Percentiles rank a stretch among this genome's conserved stretches.
phyloP scores from a whole-genome alignment of 2,888 invertebrate species.

The Lochmaea capreae region DNA sequence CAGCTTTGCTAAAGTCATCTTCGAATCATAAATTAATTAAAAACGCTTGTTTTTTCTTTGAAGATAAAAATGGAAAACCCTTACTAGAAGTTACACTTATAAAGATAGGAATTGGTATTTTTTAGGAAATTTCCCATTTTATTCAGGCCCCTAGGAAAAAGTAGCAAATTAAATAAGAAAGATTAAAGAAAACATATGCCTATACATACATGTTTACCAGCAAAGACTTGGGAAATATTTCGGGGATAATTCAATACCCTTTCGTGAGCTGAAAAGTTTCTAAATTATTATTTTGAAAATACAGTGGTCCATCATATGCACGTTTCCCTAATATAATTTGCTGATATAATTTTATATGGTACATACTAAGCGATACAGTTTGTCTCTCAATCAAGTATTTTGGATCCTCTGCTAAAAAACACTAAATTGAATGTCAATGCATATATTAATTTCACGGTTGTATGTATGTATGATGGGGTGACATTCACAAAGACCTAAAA shows the following conservation, averaged over 20 bases:
- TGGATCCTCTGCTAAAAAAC: too few relatives aligned
- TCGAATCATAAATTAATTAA: conserved; percentile 33
- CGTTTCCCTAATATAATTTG: too few relatives aligned
- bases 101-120: not conserved
- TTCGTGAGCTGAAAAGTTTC: not conserved
- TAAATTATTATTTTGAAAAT: not conserved
- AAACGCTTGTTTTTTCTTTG: conserved; percentile 25
- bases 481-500: too few relatives aligned
- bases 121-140: not conserved
- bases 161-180: not conserved
- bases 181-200: not conserved
- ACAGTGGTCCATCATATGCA: too few relatives aligned
- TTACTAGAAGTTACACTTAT: not conserved
- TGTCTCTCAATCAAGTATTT: too few relatives aligned
- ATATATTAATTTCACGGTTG: too few relatives aligned
- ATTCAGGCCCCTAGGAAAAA: not conserved
- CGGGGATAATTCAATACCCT: not conserved
- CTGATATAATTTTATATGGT: too few relatives aligned
- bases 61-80: conserved; percentile 19
- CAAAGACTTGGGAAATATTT: not conserved
- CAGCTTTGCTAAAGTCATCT: conserved; percentile 24
- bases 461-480: too few relatives aligned
- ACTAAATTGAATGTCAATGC: too few relatives aligned
- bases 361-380: too few relatives aligned
- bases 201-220: not conserved